Percentiles rank a stretch among this genome's conserved stretches.
Conservation (phyloP, 2,797 vertebrate genomes). For the Eremophila alpestris region DNA sequence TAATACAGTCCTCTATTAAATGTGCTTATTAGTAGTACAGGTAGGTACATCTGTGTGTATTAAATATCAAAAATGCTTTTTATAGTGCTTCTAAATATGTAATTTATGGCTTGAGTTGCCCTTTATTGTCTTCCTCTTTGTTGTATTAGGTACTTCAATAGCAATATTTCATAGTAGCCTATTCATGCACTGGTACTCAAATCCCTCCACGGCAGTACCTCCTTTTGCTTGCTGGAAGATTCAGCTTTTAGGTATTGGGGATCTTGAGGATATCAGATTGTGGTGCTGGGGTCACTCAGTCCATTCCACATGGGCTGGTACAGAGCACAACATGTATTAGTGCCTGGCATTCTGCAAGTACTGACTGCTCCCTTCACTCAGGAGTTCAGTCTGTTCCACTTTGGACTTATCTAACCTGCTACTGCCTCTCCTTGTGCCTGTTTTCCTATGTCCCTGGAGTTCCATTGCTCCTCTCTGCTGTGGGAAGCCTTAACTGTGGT, state of each 20-base stretch:
- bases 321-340: not conserved
- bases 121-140: not conserved
- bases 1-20: not conserved
- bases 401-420: not conserved
- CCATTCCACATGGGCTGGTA: not conserved
- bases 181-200: not conserved
- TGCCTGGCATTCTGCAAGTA: not conserved
- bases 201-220: not conserved
- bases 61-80: not conserved
- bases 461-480: not conserved
- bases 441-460: not conserved
- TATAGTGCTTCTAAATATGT: not conserved
- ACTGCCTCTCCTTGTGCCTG: not conserved
- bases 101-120: not conserved
- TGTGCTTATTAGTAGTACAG: not conserved
- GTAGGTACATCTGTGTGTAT: not conserved
- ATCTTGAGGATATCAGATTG: not conserved
- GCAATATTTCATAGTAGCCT: not conserved
- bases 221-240: not conserved
- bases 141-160: not conserved
- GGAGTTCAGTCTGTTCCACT: not conserved
- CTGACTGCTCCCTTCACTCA: not conserved
- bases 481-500: not conserved
- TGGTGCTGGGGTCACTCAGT: not conserved
- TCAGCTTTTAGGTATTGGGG: not conserved